phyloP scores from a whole-genome alignment of 2,888 invertebrate genomes.

The Nymphalis c-album region DNA sequence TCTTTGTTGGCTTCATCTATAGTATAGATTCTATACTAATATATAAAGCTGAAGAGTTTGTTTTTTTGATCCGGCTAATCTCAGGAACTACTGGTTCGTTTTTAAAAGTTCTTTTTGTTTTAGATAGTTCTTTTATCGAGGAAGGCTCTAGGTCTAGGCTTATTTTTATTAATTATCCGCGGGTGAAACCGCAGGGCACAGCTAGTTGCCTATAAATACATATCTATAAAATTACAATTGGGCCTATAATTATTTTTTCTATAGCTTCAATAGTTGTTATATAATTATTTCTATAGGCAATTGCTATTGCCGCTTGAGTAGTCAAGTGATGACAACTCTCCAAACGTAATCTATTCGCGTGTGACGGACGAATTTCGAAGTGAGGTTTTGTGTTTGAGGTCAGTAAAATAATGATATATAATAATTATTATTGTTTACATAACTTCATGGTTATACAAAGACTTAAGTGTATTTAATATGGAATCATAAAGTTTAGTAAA shows the following conservation, averaged over 20 bases:
- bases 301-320: slow-evolving; percentile 21
- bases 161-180: no score
- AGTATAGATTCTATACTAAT: no score
- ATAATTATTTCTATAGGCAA: slow-evolving; percentile 4
- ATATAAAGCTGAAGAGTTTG: no score
- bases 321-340: slow-evolving; percentile 15
- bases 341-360: slow-evolving; percentile 10
- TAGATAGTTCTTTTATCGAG: no score
- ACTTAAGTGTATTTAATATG: neutral
- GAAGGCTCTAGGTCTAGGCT: no score
- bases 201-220: no score
- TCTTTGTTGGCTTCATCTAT: no score
- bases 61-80: no score
- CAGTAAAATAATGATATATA: slow-evolving; percentile 2
- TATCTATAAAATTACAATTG: no score
- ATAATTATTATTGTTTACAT: neutral
- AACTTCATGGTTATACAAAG: neutral
- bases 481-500: neutral
- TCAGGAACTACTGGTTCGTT: no score
- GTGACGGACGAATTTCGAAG: slow-evolving; percentile 5
- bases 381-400: slow-evolving; percentile 14
- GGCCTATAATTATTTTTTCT: neutral
- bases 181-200: no score
- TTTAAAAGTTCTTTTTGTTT: no score
- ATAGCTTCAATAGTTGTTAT: slow-evolving; percentile 4